Evolutionary conservation across 1,140 invertebrate genomes (phyloP).

Genomic region (Ceratitis capitata): DNA sequence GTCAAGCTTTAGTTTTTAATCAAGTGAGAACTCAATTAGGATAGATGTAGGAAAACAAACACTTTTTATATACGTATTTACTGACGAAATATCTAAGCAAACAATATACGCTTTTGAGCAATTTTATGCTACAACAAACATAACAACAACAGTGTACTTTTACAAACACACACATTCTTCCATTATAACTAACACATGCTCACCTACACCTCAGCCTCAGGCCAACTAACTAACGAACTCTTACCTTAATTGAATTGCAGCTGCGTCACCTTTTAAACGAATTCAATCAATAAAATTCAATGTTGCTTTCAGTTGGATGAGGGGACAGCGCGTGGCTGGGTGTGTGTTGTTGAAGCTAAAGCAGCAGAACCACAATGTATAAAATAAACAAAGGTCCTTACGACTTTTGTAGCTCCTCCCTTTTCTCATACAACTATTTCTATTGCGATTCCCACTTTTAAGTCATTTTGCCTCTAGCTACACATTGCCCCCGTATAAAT

Average conservation of each 20-base stretch:
- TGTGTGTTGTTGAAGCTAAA: neutral
- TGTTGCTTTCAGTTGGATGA: neutral
- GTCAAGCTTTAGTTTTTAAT: conserved; percentile 21
- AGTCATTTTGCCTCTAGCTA: neutral
- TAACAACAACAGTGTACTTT: neutral
- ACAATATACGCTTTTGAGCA: neutral
- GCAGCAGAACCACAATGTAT: neutral
- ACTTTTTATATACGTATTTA: neutral
- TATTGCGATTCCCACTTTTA: neutral
- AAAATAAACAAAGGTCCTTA: neutral
- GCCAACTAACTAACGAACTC: conserved; percentile 5
- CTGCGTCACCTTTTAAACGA: conserved; percentile 30
- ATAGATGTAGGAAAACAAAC: too few species aligned
- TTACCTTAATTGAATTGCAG: conserved; percentile 38
- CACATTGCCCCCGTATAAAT: too few species aligned
- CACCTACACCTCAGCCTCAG: neutral
- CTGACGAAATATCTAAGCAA: neutral
- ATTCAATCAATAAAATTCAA: conserved; percentile 36
- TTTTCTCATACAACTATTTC: neutral
- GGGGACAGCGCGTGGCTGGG: neutral
- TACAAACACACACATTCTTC: neutral
- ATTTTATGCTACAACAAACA: neutral
- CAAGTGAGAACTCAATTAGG: neutral
- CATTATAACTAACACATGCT: too few species aligned
- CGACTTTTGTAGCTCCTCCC: neutral